Base-by-base conservation (phyloP, 2,797 vertebrate genomes). In the Lerista edwardsae region DNA sequence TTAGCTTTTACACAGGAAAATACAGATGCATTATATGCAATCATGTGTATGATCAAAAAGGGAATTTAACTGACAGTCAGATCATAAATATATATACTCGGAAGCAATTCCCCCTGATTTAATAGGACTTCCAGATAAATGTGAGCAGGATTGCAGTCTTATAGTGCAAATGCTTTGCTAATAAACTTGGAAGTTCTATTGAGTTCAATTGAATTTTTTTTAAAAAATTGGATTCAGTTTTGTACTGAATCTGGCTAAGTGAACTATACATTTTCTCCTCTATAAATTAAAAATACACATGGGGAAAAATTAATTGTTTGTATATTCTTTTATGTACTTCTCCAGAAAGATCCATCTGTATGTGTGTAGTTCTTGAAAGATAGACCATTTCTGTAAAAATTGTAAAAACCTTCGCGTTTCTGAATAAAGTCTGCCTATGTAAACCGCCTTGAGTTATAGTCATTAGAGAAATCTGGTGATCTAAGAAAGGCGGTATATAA, bases 291-390 rank as follows among this genome's bases (percentile, higher is more conserved):
- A 55, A 55, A 55, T 3, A 55, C 19, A 55, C 51, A 55, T 55
- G 15, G 64, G 21, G 83, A 88, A 82, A 82, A 71, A 75, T 91
- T 90, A 64, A 67, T 17, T 71, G 73, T 91, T 93, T 73, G 84
- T 64, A 62, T 86, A 89, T 84, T 62, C 87, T 81, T 82, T 81
- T 57, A 57, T 73, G 80, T 73, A 34, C n/a, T n/a, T n/a, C n/a
- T n/a, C n/a, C n/a, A n/a, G n/a, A n/a, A n/a, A n/a, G n/a, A n/a
- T n/a, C n/a, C n/a, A n/a, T n/a, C n/a, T n/a, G n/a, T n/a, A n/a
- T n/a, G n/a, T n/a, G n/a, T n/a, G n/a, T n/a, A n/a, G n/a, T n/a
- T n/a, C n/a, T n/a, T n/a, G n/a, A n/a, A n/a, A n/a, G n/a, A n/a
- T n/a, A n/a, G n/a, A n/a, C n/a, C n/a, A n/a, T n/a, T n/a, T n/a